Base-by-base conservation (phyloP, 2,888 invertebrate genomes). In the Leptarthrus brevirostris region DNA sequence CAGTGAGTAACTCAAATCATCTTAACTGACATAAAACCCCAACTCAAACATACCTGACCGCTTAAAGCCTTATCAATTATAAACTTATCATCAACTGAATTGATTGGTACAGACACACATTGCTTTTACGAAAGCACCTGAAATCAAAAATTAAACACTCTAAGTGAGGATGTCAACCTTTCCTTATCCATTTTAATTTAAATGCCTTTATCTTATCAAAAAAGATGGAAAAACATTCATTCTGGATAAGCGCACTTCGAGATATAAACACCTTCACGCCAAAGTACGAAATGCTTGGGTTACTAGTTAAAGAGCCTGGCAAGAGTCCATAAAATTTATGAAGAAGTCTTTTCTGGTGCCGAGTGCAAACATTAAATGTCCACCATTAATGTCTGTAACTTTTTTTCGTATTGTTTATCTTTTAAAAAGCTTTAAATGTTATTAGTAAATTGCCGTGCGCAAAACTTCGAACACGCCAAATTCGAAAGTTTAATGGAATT, bases 281-380 rank as follows among this genome's bases (percentile, higher is more conserved):
- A 44, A 64, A 64, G 44, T 24, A 22, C 18, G 44, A 64, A 64
- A 64, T 64, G 64, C 64, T 24, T 18, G 24, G 24, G 44, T 6
- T 24, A 64, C 14, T 40, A n/a, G 12, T 40, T 12, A 3, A 40
- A 40, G 12, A 40, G 12, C 40, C 3, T 12, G 40, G 3, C 40
- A 40, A 40, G 40, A 40, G 40, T 12, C 40, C 40, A 40, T 40
- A 40, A 40, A 40, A 3, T 40, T 40, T 40, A 12, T 40, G 40
- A 40, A 40, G 30, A 30, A 30, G 8, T 5, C 40, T 40, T 40
- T 40, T 40, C 12, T 40, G n/a, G 40, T 40, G 40, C 40, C 40
- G 40, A n/a, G 12, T 40, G 40, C 40, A 40, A 40, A 40, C n/a
- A 40, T 12, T 12, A 40, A 40, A 40, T 40, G 40, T 40, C 40